Evolutionary conservation across 2,888 invertebrate genomes (phyloP), one percentile per base, ranked within the genome.

Genomic region (Macaria liturata): DNA sequence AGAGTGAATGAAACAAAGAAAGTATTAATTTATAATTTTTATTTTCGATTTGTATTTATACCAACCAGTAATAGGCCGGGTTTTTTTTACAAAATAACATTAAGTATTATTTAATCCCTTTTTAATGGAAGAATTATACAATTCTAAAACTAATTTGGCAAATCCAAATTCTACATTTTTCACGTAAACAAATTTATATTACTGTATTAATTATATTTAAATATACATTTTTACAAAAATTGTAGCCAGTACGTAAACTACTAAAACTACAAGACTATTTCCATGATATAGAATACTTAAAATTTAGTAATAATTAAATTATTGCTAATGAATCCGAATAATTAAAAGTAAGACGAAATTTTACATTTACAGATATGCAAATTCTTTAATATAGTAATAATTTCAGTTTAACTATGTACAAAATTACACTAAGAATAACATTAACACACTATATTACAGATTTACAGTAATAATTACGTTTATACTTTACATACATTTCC

Each of bases 161-260:
- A 89, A 86, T 81, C 83, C 81, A 86, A 84, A 88, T 91, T 89
- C 80, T 86, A 82, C 84, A 82, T 76, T 83, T 84, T 81, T 81
- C 75, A 82, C 81, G 75, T 85, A 86, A 82, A 86, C 81, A 85
- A 59, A 54, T 84, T 86, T 84, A 85, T 84, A 85, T 84, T 84
- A 86, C 84, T 84, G 78, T 84, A 78, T 80, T 80, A 80, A 81
- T 80, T n/a, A n/a, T 81, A 51, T 82, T 81, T 86, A 88, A 88
- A 88, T 90, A 89, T 90, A 91, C 88, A 88, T 85, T 89, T 88
- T 84, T 90, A 89, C 88, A 90, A 83, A 84, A 37, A 80, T 84
- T 84, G 84, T 82, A 83, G 84, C 86, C 78, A 81, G 83, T 81
- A 83, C 79, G 66, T 63, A 57, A 68, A 75, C 78, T 73, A 78